Evolutionary conservation across 2,113 vertebrate species (phyloP), one percentile per base, ranked within the genome.

Genomic region (Corythornis cristatus): DNA sequence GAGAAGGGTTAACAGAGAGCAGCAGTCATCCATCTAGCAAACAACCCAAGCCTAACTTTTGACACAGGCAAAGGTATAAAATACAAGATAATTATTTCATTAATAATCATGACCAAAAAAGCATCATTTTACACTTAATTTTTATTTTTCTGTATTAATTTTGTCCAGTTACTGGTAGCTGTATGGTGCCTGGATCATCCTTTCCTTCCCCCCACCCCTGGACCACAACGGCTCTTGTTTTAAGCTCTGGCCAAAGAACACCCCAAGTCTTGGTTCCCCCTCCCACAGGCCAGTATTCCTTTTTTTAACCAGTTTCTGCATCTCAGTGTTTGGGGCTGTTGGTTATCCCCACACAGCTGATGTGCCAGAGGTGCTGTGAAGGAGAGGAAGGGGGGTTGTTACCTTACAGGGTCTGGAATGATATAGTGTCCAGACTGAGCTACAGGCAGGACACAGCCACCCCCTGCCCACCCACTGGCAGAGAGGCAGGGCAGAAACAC

Each of bases 301-400:
- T 50, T 93, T 37, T 37, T 56, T 4, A 60, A 45, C 33, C 11
- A 26, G 5, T 31, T 53, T 70, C 31, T 66, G 61, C 45, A 70
- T 3, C 37, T 42, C 58, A 4, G 0, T 8, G 11, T 53, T 14
- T 40, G 21, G 35, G 35, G 22, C 23, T 4, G 2, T 5, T 12
- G n/a, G 20, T 68, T 4, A 6, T 43, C 15, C 45, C 37, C 8
- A 3, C 2, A 19, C 31, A 35, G 15, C 48, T 6, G 35, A 15
- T 14, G 14, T 25, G 45, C 45, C 76, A 28, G 31, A 42, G 35
- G 35, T 7, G n/a, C 50, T 53, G 22, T 7, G 18, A 60, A 46
- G 3, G 45, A 35, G 53, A 60, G 1, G 13, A 48, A 46, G 57
- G 61, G 29, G n/a, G 56, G 35, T 3, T 42, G 22, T 33, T 40